phyloP scores from a whole-genome alignment of 2,113 vertebrate genomes.

The Monopterus albus region DNA sequence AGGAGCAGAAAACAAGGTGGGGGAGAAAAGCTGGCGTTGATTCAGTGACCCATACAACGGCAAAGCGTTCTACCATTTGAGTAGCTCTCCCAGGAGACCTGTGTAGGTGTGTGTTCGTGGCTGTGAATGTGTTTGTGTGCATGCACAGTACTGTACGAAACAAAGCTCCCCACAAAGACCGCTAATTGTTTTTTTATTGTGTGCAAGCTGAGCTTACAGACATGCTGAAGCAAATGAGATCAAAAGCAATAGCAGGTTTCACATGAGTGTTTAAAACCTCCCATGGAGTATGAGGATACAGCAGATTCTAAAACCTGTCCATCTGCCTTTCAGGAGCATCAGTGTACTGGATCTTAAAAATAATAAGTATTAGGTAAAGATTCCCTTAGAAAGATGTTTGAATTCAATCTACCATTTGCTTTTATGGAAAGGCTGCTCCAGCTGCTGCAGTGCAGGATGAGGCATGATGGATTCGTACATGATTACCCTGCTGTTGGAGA shows the following conservation, averaged over 20 bases:
- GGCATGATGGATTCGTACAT: constrained; percentile 18
- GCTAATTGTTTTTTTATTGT: constrained; percentile 52
- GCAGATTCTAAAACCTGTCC: background rate
- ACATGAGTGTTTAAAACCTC: background rate
- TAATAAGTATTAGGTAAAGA: background rate
- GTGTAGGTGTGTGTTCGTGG: constrained; percentile 26
- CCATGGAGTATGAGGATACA: background rate
- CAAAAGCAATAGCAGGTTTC: constrained; percentile 32
- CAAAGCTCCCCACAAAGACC: constrained; percentile 29
- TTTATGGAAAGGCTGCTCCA: constrained; percentile 8
- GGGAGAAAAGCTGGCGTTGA: constrained; percentile 42
- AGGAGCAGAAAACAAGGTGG: constrained; percentile 1
- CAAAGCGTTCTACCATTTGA: constrained; percentile 67
- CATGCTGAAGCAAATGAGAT: constrained; percentile 23
- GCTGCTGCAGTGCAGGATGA: constrained; percentile 11
- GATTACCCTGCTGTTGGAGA: constrained; percentile 18
- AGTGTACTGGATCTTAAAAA: constrained; percentile 4
- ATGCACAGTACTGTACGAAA: too few relatives aligned
- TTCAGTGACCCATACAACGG: constrained; percentile 66
- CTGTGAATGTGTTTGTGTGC: constrained; percentile 16
- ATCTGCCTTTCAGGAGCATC: background rate
- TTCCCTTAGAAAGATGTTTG: background rate
- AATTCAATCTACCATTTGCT: background rate
- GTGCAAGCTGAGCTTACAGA: constrained; percentile 22
- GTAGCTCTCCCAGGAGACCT: constrained; percentile 67